Evolutionary conservation across 2,888 invertebrate genomes (phyloP).

Genomic region (Apotomis capreana): DNA sequence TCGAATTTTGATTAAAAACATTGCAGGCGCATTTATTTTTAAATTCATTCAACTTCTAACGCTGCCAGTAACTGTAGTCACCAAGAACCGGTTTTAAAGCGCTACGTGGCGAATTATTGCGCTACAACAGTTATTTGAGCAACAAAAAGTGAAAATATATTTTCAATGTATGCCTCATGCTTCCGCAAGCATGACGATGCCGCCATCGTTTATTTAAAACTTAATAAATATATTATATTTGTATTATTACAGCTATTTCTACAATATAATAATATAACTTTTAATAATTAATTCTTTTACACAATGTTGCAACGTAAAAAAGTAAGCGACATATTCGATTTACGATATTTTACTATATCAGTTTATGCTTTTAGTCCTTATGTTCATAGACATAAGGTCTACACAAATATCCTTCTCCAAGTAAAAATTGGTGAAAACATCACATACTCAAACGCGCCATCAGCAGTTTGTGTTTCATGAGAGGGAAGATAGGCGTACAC

Average conservation of each 20-base stretch:
- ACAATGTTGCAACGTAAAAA: conserved; percentile 23
- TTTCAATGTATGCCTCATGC: too few relatives aligned
- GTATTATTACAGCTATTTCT: neutral
- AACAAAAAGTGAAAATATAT: too few relatives aligned
- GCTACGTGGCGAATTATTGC: conserved; percentile 12
- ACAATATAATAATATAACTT: neutral
- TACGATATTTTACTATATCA: neutral
- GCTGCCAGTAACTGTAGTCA: too few relatives aligned
- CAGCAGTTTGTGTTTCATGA: conserved; percentile 49
- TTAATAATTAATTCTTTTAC: neutral
- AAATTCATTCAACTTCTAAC: too few relatives aligned
- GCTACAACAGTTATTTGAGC: neutral
- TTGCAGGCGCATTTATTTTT: too few relatives aligned
- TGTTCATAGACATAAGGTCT: neutral
- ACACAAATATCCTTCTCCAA: neutral
- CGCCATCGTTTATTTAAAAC: too few relatives aligned
- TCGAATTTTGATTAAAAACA: too few relatives aligned
- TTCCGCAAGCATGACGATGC: too few relatives aligned
- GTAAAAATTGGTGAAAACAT: neutral
- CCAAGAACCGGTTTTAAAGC: conserved; percentile 10
- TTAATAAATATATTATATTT: neutral
- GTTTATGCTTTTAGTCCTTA: conserved; percentile 6
- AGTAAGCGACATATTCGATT: neutral
- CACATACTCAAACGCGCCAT: conserved; percentile 48
- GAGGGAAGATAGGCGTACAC: conserved; percentile 58